A percentile compares a stretch with the other conserved stretches of the same genome.
phyloP scores from a whole-genome alignment of 2,888 invertebrate species.

The Harpagoxenus sublaevis region DNA sequence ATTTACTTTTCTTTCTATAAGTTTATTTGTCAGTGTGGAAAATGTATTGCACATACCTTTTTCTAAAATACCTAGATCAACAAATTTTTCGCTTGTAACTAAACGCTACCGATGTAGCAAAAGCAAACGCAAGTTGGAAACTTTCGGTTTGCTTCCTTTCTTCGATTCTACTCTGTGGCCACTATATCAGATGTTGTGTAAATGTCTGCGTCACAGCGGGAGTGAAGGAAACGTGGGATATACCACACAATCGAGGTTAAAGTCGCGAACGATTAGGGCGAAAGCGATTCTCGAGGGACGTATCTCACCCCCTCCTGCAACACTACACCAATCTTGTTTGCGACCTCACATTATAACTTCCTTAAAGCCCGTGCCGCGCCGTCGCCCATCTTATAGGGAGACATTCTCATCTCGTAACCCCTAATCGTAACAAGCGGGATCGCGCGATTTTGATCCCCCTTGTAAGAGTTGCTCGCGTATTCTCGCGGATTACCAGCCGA shows the following conservation, averaged over 20 bases:
- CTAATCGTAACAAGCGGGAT: conserved; percentile 38
- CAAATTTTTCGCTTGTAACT: neutral
- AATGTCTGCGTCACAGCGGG: conserved; percentile 61
- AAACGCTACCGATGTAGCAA: neutral
- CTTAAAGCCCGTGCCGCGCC: conserved; percentile 52
- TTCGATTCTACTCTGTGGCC: neutral
- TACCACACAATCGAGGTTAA: conserved; percentile 60
- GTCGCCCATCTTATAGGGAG: conserved; percentile 44
- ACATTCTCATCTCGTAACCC: conserved; percentile 38
- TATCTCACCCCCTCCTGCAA: conserved; percentile 16
- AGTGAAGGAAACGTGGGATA: conserved; percentile 30
- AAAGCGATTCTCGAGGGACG: conserved; percentile 76
- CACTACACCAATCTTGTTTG: conserved; percentile 74
- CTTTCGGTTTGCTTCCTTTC: neutral
- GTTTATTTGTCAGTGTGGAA: neutral
- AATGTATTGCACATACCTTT: neutral
- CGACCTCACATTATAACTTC: conserved; percentile 76
- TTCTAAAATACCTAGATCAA: neutral
- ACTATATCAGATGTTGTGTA: conserved; percentile 56
- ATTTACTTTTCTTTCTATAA: neutral
- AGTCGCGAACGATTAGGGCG: conserved; percentile 77
- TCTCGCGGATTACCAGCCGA: conserved; percentile 60
- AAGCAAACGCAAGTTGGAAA: neutral
- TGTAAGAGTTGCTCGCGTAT: conserved; percentile 57
- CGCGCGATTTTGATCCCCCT: conserved; percentile 56